These are phyloP conservation scores for Rhea americana DNA, from an alignment of 2,113 vertebrate species.

Conservation along the genomic window DNA sequence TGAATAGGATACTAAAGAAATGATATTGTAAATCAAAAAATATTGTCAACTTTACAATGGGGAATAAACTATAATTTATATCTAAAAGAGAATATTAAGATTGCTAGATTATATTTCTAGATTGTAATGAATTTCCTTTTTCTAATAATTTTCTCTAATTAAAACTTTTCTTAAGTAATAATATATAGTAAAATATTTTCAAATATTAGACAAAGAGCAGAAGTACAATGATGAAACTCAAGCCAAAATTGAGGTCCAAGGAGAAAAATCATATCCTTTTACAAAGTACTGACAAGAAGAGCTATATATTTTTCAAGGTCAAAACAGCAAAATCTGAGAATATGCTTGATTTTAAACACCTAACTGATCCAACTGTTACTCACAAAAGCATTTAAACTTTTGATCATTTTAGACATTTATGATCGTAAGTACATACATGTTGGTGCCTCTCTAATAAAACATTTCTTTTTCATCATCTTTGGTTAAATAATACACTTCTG, in stretches of 20 bases:
- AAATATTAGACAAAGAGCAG: background rate
- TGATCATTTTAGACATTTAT: background rate
- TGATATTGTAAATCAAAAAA: background rate
- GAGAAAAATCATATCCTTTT: background rate
- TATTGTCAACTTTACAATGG: background rate
- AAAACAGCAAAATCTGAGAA: background rate
- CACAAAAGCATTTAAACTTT: background rate
- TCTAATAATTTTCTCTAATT: background rate
- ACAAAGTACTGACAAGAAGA: background rate
- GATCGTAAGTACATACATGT: background rate
- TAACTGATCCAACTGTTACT: background rate
- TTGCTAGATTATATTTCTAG: background rate
- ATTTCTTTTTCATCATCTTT: background rate
- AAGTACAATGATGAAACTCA: background rate
- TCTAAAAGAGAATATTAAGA: background rate
- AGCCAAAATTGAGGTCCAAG: background rate
- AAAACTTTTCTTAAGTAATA: background rate
- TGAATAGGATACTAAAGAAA: background rate
- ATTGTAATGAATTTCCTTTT: background rate
- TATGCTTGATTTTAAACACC: fast-evolving
- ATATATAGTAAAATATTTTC: background rate
- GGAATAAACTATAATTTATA: background rate
- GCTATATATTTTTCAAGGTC: background rate
- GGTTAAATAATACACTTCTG: background rate
- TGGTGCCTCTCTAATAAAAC: background rate